Evolutionary conservation across 2,888 invertebrate species (phyloP).

Genomic region (Athalia rosae): DNA sequence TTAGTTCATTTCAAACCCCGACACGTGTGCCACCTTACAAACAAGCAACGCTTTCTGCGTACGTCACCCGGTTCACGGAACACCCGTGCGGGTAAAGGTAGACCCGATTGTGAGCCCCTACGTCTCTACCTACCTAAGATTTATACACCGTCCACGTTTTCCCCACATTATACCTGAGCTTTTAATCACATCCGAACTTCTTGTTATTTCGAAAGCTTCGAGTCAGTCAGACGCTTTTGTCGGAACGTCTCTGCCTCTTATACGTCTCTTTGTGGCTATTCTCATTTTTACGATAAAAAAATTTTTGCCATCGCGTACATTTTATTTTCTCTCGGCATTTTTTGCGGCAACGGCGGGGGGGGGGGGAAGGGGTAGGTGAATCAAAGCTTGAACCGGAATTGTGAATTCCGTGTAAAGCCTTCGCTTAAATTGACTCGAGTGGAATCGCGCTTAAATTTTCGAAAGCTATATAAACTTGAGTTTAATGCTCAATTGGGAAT

Average conservation of each 20-base stretch:
- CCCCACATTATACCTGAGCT: conserved; percentile 31
- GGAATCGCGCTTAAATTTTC: conserved; percentile 23
- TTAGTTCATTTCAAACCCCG: neutral
- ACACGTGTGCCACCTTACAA: conserved; percentile 18
- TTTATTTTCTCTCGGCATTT: too few species aligned
- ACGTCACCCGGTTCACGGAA: neutral
- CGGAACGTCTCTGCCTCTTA: too few species aligned
- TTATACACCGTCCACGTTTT: conserved; percentile 2
- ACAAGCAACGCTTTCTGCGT: too few species aligned
- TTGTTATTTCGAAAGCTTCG: neutral
- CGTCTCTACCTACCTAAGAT: too few species aligned
- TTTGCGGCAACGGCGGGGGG: too few species aligned
- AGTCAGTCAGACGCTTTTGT: too few species aligned
- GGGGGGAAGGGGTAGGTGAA: too few species aligned
- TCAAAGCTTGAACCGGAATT: conserved; percentile 16
- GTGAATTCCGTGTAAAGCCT: conserved; percentile 31
- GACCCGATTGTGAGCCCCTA: too few species aligned
- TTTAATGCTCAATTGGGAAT: conserved; percentile 43
- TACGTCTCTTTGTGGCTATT: neutral
- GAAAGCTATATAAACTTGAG: conserved; percentile 33
- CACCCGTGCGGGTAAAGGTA: neutral
- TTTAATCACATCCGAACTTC: conserved; percentile 35
- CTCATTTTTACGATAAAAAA: neutral
- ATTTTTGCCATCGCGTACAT: neutral
- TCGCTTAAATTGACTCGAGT: conserved; percentile 34